Conservation (phyloP, 2,888 invertebrate genomes). For the Melanostoma scalare region DNA sequence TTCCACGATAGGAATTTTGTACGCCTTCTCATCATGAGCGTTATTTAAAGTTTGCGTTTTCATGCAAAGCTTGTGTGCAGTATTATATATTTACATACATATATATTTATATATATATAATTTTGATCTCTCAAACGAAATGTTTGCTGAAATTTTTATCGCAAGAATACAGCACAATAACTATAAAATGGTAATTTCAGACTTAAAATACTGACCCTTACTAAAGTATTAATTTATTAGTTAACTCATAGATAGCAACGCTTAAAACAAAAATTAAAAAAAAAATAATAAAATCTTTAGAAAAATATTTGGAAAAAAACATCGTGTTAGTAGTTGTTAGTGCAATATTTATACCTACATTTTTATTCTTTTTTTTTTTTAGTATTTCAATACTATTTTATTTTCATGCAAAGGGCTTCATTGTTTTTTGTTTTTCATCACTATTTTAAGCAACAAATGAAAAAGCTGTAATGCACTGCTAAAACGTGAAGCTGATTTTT, state of each 20-base stretch:
- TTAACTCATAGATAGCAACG: slow-evolving; percentile 70
- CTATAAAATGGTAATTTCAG: slow-evolving; percentile 57
- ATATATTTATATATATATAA: background rate
- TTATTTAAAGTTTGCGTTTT: background rate
- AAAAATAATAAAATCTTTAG: slow-evolving; percentile 50
- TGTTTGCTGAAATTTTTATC: slow-evolving; percentile 7
- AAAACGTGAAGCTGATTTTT: slow-evolving; percentile 52
- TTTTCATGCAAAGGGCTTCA: slow-evolving; percentile 45
- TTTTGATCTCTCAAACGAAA: background rate
- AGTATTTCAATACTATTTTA: background rate
- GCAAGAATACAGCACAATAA: slow-evolving; percentile 31
- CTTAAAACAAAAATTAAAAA: slow-evolving; percentile 45
- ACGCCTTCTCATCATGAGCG: no score
- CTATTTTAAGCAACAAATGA: slow-evolving; percentile 4
- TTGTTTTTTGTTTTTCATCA: slow-evolving; percentile 4
- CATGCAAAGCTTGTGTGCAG: slow-evolving; percentile 4
- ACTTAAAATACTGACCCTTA: slow-evolving; percentile 51
- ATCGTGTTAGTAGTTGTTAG: slow-evolving; percentile 64
- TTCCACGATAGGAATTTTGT: no score
- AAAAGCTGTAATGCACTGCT: slow-evolving; percentile 37
- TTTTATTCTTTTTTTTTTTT: slow-evolving; percentile 19
- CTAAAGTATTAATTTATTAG: slow-evolving; percentile 69
- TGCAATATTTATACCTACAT: slow-evolving; percentile 62
- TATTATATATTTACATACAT: slow-evolving; percentile 15
- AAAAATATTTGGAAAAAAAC: slow-evolving; percentile 65